These are phyloP conservation scores for Cataglyphis hispanica DNA, from an alignment of 1,140 invertebrate genomes.

Conservation along the genomic window DNA sequence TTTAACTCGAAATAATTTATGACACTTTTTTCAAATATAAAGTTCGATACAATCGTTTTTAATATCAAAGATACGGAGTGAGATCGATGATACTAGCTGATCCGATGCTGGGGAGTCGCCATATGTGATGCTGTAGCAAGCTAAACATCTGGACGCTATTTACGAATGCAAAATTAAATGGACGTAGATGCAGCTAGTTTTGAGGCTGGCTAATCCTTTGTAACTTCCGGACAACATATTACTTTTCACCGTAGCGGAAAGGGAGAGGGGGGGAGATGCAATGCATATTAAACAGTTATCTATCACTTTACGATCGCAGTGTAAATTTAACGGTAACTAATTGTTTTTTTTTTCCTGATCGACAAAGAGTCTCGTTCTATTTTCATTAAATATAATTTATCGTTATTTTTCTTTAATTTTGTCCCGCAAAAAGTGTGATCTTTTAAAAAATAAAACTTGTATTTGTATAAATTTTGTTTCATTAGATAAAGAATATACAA, in stretches of 20 bases:
- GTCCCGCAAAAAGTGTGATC: neutral
- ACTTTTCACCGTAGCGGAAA: slow-evolving; percentile 11
- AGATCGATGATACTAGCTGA: slow-evolving; percentile 6
- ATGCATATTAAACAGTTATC: slow-evolving; percentile 45
- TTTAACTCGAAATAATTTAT: neutral
- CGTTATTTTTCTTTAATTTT: slow-evolving; percentile 17
- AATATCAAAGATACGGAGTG: neutral
- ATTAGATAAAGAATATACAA: too few species aligned
- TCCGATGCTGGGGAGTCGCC: slow-evolving; percentile 6
- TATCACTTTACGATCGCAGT: slow-evolving; percentile 32
- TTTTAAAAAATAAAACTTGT: too few species aligned
- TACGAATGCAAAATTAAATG: slow-evolving; percentile 45
- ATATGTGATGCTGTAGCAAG: slow-evolving; percentile 3
- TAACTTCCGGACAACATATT: slow-evolving; percentile 30
- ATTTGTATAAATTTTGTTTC: too few species aligned
- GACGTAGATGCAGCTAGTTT: neutral
- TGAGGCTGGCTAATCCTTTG: slow-evolving; percentile 31
- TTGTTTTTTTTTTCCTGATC: neutral
- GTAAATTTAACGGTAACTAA: slow-evolving; percentile 21
- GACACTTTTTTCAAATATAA: neutral
- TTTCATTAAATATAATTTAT: neutral
- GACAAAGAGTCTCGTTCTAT: neutral
- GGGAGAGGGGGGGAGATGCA: neutral
- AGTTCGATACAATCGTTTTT: neutral
- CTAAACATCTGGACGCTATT: slow-evolving; percentile 31